Percentiles rank a stretch among this genome's conserved stretches.
phyloP scores from a whole-genome alignment of 2,797 vertebrate genomes.

The Buceros bicornis region DNA sequence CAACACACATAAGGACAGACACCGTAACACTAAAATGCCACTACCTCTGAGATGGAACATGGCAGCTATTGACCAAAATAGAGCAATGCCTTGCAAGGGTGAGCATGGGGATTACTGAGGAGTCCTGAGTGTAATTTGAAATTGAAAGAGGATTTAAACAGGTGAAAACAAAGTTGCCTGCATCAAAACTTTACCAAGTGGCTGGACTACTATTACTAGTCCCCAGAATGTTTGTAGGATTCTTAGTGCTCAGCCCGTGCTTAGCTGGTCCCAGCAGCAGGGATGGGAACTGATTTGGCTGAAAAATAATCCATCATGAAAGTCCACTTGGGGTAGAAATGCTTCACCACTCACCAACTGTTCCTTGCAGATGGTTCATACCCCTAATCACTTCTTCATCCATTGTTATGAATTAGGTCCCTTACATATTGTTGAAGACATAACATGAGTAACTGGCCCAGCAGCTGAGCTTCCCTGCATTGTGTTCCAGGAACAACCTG shows the following conservation, averaged over 20 bases:
- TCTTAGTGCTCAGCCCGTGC: not conserved
- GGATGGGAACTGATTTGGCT: not conserved
- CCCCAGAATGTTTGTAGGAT: not conserved
- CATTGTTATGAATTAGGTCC: not conserved
- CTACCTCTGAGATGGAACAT: not conserved
- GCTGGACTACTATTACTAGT: not conserved
- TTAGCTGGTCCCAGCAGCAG: not conserved
- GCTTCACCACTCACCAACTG: not conserved
- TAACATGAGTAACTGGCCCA: not conserved
- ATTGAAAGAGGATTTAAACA: not conserved
- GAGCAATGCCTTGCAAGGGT: not conserved
- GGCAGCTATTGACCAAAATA: conserved; percentile 19
- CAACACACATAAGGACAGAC: not conserved
- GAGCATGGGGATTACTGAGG: not conserved
- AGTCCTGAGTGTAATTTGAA: not conserved
- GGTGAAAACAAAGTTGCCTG: not conserved
- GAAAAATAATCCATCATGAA: not conserved
- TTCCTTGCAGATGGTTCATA: not conserved
- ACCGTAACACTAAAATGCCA: not conserved
- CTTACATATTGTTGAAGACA: not conserved
- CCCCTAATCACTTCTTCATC: not conserved
- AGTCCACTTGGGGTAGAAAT: not conserved
- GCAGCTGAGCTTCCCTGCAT: not conserved
- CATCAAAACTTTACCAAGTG: not conserved
- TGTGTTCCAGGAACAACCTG: not conserved